A percentile compares a stretch with the other conserved stretches of the same genome.
Evolutionary conservation across 37 sponge, comb jelly and placozoan species (phyloP).

Genomic region (Oscarella lobularis): DNA sequence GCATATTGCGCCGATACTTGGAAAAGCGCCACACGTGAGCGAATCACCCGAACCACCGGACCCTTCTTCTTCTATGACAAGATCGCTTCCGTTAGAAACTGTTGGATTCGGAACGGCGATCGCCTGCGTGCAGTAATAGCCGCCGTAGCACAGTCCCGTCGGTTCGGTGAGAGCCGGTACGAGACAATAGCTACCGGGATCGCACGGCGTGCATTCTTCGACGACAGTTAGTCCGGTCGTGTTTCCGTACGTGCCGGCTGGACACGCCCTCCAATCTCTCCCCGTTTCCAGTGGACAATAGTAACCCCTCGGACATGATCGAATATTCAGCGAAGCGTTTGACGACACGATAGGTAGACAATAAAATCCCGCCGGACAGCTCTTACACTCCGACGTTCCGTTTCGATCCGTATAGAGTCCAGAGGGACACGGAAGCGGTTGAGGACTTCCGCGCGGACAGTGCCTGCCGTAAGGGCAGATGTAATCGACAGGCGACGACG

Average conservation of each 20-base stretch:
- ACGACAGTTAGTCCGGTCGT: slow-evolving; percentile 5
- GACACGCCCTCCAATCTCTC: slow-evolving; percentile 5
- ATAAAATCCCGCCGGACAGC: slow-evolving; percentile 20
- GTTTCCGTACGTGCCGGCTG: slow-evolving; percentile 16
- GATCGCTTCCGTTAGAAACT: background rate
- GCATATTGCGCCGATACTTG: slow-evolving; percentile 5
- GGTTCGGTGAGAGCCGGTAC: slow-evolving; percentile 10
- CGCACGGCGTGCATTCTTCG: slow-evolving; percentile 10
- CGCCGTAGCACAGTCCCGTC: slow-evolving; percentile 17
- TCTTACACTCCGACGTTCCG: background rate
- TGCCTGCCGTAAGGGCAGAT: slow-evolving; percentile 8
- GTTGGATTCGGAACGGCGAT: background rate
- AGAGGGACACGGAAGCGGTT: slow-evolving; percentile 12
- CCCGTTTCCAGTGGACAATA: slow-evolving; percentile 16
- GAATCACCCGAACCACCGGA: background rate
- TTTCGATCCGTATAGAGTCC: background rate
- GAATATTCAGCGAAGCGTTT: slow-evolving; percentile 9
- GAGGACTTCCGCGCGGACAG: slow-evolving; percentile 10
- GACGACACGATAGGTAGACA: background rate
- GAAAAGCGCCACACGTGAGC: background rate
- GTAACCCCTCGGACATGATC: slow-evolving; percentile 11
- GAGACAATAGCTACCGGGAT: slow-evolving; percentile 18
- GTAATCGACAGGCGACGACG: background rate
- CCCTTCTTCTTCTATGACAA: background rate
- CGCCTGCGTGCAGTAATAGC: slow-evolving; percentile 13